Evolutionary conservation across 2,113 vertebrate species (phyloP), one percentile per base, ranked within the genome.

Genomic region (Phyllostomus hastatus): DNA sequence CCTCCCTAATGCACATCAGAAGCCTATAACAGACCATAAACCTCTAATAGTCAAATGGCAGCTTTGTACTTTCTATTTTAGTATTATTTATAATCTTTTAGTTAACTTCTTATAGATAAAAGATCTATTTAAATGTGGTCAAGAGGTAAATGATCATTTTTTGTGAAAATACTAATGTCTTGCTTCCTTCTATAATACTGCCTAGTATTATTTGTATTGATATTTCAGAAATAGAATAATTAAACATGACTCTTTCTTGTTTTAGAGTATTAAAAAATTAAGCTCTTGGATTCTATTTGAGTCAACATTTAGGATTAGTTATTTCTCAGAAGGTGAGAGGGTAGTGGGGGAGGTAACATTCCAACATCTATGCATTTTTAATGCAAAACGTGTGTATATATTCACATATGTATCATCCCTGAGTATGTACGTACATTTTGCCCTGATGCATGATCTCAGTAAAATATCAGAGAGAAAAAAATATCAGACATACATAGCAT

Each of bases 401-500:
- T 96, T 92, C 0, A 48, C 90, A 88, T 67, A 93, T 92, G 28
- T 61, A 73, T 90, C 80, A 90, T 81, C 88, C 46, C 9, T 83
- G 81, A 95, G 70, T 41, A 80, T 52, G 76, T 81, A 93, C 15
- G 0, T 91, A 79, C 93, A 94, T 97, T 97, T 94, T 83, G 96
- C 90, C 96, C 97, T 95, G 43, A 98, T 97, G 98, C 98, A 98
- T 57, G 48, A 98, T 98, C 95, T 98, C 97, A 97, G 98, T 98
- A 98, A 99, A 99, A 98, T 98, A 98, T 98, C 98, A 97, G 97
- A 98, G 98, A 98, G 98, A 98, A 97, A 98, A 98, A 98, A 98
- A 98, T 98, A 98, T 98, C 98, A 98, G 98, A 98, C 98, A 98
- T 98, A 98, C 98, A 98, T 98, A 98, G 98, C 98, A 98, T 98